These are phyloP conservation scores for Caenorhabditis tropicalis DNA, from an alignment of 1,140 invertebrate species.

Conservation along the genomic window DNA sequence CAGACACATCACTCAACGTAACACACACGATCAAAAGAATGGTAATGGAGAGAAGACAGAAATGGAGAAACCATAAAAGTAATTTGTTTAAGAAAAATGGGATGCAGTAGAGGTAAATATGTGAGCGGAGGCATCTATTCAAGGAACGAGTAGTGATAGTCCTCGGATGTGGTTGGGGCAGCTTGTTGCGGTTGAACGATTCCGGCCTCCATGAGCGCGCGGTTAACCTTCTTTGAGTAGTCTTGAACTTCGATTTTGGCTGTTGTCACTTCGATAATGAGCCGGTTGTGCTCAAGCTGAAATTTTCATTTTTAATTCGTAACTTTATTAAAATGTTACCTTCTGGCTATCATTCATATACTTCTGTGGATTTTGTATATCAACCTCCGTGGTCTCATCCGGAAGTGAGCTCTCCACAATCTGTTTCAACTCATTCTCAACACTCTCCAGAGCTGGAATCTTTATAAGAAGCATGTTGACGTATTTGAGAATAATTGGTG, in stretches of 20 bases:
- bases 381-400: conserved; percentile 28
- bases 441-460: conserved; percentile 48
- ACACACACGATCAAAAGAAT: not conserved
- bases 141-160: conserved; percentile 55
- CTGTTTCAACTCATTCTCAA: conserved; percentile 42
- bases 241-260: conserved; percentile 55
- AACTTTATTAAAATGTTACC: conserved; percentile 4
- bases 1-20: too few species aligned
- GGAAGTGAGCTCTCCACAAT: conserved; percentile 39
- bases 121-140: not conserved
- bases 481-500: not conserved
- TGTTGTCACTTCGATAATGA: conserved; percentile 53
- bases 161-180: not conserved
- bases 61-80: not conserved
- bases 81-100: not conserved
- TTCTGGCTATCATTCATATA: conserved; percentile 56
- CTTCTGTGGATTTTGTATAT: conserved; percentile 7
- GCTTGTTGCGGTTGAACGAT: not conserved
- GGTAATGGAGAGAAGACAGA: not conserved
- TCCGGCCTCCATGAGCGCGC: conserved; percentile 33
- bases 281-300: conserved; percentile 50
- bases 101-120: too few species aligned
- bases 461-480: conserved; percentile 42
- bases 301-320: conserved; percentile 20
- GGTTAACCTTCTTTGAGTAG: conserved; percentile 49